Conservation (phyloP, 2,113 vertebrate genomes). For the Capreolus pygargus region DNA sequence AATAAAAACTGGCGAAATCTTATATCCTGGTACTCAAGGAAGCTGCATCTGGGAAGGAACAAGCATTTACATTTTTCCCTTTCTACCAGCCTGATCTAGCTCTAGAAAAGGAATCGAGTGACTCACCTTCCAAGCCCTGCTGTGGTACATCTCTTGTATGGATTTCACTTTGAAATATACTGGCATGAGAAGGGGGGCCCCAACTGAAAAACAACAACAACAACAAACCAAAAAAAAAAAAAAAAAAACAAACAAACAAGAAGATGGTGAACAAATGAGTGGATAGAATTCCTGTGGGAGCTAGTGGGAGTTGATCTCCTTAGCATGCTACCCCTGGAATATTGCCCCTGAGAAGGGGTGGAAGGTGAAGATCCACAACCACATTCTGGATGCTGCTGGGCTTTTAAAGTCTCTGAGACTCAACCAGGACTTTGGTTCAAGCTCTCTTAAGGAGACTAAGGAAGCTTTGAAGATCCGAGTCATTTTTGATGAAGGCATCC, state of each 20-base stretch:
- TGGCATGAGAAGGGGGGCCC: background rate
- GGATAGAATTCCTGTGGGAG: background rate
- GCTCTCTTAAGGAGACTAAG: background rate
- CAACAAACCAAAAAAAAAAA: background rate
- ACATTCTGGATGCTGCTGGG: background rate
- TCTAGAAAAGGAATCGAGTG: background rate
- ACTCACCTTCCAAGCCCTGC: conserved; percentile 51
- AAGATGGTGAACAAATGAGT: background rate
- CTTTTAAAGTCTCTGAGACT: background rate
- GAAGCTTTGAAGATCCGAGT: background rate
- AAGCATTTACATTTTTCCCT: background rate
- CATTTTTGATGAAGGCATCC: background rate
- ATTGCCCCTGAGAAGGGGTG: background rate
- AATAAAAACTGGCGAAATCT: background rate
- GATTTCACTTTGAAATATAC: conserved; percentile 49
- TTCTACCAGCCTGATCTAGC: background rate
- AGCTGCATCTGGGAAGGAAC: background rate
- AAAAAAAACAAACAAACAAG: background rate
- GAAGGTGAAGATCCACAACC: background rate
- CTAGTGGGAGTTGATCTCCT: background rate
- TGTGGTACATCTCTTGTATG: conserved; percentile 17
- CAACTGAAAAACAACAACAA: conserved; percentile 56
- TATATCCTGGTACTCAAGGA: background rate
- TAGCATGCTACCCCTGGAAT: background rate
- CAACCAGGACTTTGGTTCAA: background rate